Base-by-base conservation (phyloP, 2,888 invertebrate genomes). In the Cosmia pyralina region DNA sequence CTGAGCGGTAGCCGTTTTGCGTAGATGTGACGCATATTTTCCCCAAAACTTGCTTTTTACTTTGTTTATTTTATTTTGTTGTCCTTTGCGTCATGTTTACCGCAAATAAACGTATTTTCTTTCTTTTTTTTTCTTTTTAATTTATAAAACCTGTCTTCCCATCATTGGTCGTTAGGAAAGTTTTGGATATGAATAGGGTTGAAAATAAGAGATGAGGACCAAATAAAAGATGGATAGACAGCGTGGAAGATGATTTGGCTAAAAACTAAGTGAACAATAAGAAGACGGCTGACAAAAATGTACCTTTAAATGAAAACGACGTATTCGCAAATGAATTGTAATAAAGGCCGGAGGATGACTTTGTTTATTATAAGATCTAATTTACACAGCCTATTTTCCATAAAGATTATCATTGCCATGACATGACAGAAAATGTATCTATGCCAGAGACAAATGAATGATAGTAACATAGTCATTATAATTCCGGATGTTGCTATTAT, bases 401-500 rank as follows among this genome's bases (percentile, higher is more conserved):
- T 34, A 38, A 3, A 63, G 8, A 41, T 57, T 38, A 28, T 53
- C 34, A 58, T 28, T n/a, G 28, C 68, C 63, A 77, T 73, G 77
- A 64, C 66, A 65, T 62, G 44, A 71, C 55, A 72, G 52, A 74
- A 57, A 64, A 70, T 62, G 50, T 77, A 68, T 73, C 52, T 60
- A 68, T 71, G 55, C n/a, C 59, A 50, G 48, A 66, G 52, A 67
- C 46, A 73, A 70, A 73, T 72, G 75, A 76, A 38, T 38, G 38
- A 38, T 75, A 67, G 75, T 77, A 75, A 52, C 62, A 48, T 58
- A 68, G 65, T 76, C 72, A 75, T 82, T 84, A 85, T 81, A 71
- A 85, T 73, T 75, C 79, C 87, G 85, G 81, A 85, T 79, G 85
- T 85, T 87, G 64, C 71, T 69, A 50, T 83, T 79, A 87, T 85